phyloP scores from a whole-genome alignment of 1,140 invertebrate species.

The Pseudomyrmex flavicornis region DNA sequence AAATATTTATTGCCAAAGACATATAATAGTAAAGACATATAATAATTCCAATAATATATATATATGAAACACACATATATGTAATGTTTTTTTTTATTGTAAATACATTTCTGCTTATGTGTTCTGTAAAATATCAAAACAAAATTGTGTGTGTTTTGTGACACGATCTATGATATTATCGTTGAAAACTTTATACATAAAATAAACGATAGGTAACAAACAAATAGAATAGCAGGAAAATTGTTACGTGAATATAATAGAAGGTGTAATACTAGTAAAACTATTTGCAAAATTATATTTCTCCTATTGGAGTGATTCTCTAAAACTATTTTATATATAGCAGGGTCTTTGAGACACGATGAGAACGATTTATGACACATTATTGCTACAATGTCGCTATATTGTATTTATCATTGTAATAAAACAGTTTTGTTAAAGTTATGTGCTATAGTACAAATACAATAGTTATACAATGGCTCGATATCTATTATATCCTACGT shows the following conservation, averaged over 20 bases:
- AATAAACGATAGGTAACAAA: background rate
- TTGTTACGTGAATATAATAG: background rate
- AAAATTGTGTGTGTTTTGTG: background rate
- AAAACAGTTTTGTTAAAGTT: slow-evolving; percentile 19
- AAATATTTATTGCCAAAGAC: slow-evolving; percentile 48
- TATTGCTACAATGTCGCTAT: slow-evolving; percentile 36
- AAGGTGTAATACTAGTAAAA: background rate
- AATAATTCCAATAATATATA: background rate
- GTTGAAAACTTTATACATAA: slow-evolving; percentile 5
- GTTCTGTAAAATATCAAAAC: slow-evolving; percentile 6
- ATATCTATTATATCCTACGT: too few relatives aligned
- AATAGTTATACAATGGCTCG: too few relatives aligned
- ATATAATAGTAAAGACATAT: slow-evolving; percentile 14
- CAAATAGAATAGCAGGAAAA: background rate
- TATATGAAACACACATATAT: background rate
- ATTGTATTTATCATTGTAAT: slow-evolving; percentile 50
- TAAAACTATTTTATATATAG: slow-evolving; percentile 35
- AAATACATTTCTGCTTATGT: background rate
- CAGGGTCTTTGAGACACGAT: background rate
- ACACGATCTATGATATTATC: background rate
- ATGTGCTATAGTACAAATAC: too few relatives aligned
- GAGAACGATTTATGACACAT: slow-evolving; percentile 18
- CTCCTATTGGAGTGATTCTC: slow-evolving; percentile 4
- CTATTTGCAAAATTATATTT: background rate
- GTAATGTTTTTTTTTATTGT: slow-evolving; percentile 29